Percentiles rank a stretch among this genome's conserved stretches.
Evolutionary conservation across 2,113 vertebrate species (phyloP).

Genomic region (Lanius ludovicianus): DNA sequence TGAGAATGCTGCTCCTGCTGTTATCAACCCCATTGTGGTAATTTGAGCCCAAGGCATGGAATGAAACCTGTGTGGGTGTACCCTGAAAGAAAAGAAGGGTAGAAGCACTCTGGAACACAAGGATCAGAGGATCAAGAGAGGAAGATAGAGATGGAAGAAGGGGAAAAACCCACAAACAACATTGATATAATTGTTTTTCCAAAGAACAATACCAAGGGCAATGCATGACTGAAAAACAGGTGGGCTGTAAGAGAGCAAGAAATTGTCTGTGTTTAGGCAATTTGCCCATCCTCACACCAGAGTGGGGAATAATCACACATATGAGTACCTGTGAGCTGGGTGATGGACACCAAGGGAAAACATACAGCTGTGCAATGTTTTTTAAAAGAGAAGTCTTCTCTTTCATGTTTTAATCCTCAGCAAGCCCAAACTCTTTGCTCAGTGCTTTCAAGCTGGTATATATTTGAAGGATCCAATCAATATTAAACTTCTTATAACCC

Average conservation of each 20-base stretch:
- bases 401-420: background rate
- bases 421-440: background rate
- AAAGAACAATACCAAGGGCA: background rate
- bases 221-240: background rate
- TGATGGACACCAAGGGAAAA: background rate
- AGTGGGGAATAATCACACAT: background rate
- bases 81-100: background rate
- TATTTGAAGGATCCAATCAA: background rate
- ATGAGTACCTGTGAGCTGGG: background rate
- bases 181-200: background rate
- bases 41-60: background rate
- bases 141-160: background rate
- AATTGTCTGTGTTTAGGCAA: background rate
- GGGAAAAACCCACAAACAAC: background rate
- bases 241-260: background rate
- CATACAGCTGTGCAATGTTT: background rate
- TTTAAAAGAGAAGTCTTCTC: background rate
- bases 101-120: background rate
- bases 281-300: background rate
- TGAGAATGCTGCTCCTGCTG: background rate
- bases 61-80: background rate
- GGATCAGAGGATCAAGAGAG: background rate
- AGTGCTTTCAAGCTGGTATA: background rate
- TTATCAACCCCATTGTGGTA: background rate
- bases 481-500: background rate